Evolutionary conservation across 2,113 vertebrate genomes (phyloP), one percentile per base, ranked within the genome.

Genomic region (Galbula dea): DNA sequence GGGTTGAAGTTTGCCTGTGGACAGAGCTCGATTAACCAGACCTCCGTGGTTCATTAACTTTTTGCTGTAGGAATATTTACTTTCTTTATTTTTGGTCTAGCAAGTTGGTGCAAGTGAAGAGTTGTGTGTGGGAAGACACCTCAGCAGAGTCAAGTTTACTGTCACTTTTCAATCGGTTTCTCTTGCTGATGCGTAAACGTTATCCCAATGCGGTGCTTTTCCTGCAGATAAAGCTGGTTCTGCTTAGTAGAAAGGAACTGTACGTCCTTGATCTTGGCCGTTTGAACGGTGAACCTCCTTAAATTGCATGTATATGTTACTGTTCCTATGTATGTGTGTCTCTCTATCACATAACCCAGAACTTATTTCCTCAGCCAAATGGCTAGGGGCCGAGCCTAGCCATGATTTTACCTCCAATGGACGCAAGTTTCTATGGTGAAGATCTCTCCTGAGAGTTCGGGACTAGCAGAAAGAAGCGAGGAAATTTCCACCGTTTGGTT

Each of bases 341-440:
- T 99, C 99, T 99, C 99, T 99, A 98, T 98, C 98, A 98, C 99
- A 95, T 99, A 99, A 99, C 98, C 98, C 98, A 99, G 98, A 97
- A 97, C 98, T 99, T 99, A 98, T 98, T 98, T 98, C 98, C 98
- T 98, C 99, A 99, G 99, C 98, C 98, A 98, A 98, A 98, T 98
- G 99, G 99, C 99, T 99, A 99, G 98, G 99, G 99, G 98, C 98
- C 98, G 98, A 97, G 98, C 98, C 98, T 98, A 98, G 98, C 99
- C 99, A 98, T 97, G 98, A 98, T 99, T 98, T 98, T 99, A 98
- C 98, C 99, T 98, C 98, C 98, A 97, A 98, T 98, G 97, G 98
- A 98, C 97, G 98, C 98, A 98, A 98, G 98, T 99, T 98, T 99
- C 98, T 98, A 98, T 97, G 99, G 96, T 98, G 99, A 99, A 99